Base-by-base conservation (phyloP, 2,888 invertebrate species). In the Spialia ferax region DNA sequence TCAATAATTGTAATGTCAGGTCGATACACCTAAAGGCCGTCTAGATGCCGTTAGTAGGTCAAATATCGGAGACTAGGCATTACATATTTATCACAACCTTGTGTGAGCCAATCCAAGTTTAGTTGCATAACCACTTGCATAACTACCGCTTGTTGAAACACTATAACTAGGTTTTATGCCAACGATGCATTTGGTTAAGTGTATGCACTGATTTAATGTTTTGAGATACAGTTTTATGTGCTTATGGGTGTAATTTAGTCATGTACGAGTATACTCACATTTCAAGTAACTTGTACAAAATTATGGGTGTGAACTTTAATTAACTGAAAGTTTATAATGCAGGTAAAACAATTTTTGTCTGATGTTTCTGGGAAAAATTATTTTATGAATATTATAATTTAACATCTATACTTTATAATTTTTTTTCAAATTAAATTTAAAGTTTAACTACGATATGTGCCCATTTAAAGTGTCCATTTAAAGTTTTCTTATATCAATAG, bases 11-110 rank as follows among this genome's bases (percentile, higher is more conserved):
- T 67, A 67, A 67, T 67, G 67, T 67, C 52, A 62, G 66, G 61
- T 60, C 71, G 68, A 69, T 68, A 69, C 68, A 71, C 69, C 72
- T 70, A 74, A 77, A 78, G 74, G 74, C 73, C 73, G 70, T 63
- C 65, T 61, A 75, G 72, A 83, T 81, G 71, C 75, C 76, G 84
- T 82, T 85, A 88, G 80, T 89, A 76, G 90, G 89, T 89, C 89
- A 87, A 78, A 83, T 79, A 79, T 84, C 82, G 82, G 42, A 42
- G 42, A 80, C 82, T 81, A 78, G 73, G 72, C 71, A 73, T 84
- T 81, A 80, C 79, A 82, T 79, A 80, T 80, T 79, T 79, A 79
- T 78, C 78, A 75, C 79, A 78, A 81, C 82, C 81, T 84, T 83
- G 79, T 72, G 68, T 77, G 72, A 71, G 75, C 80, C 81, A 77